These are phyloP conservation scores for Acanthosoma haemorrhoidale DNA, from an alignment of 2,888 invertebrate genomes.

Conservation along the genomic window DNA sequence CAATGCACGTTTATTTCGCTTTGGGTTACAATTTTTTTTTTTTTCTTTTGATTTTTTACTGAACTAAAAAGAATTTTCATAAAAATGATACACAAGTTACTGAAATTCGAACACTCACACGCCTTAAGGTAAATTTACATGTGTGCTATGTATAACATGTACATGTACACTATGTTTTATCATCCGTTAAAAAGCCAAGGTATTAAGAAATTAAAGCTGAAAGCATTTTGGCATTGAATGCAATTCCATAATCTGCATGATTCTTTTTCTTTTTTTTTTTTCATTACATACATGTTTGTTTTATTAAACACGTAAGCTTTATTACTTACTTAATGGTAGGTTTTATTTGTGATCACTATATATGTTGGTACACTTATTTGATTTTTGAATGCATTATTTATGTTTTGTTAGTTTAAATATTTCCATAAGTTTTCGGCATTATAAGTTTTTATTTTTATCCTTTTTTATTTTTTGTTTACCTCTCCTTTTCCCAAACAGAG, in stretches of 20 bases:
- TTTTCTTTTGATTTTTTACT: neutral
- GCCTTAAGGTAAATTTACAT: neutral
- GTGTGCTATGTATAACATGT: no score
- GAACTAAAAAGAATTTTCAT: neutral
- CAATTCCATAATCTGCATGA: neutral
- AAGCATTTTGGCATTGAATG: neutral
- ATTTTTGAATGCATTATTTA: no score
- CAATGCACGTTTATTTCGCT: constrained; percentile 17
- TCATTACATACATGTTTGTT: no score
- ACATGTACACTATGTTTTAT: neutral
- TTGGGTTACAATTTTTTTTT: neutral
- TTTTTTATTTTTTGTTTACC: constrained; percentile 40
- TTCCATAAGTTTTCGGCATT: no score
- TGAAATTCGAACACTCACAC: neutral
- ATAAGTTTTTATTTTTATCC: constrained; percentile 35
- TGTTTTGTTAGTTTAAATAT: no score
- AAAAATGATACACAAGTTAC: neutral
- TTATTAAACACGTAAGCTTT: no score
- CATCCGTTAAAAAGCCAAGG: no score
- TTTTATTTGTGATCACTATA: no score
- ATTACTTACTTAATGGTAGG: no score
- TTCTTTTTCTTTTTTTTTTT: neutral
- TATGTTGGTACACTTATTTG: no score
- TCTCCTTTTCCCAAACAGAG: constrained; percentile 30
- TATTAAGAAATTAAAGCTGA: neutral